These are phyloP conservation scores for Acanthisitta chloris DNA, from an alignment of 2,113 vertebrate genomes.

Conservation along the genomic window DNA sequence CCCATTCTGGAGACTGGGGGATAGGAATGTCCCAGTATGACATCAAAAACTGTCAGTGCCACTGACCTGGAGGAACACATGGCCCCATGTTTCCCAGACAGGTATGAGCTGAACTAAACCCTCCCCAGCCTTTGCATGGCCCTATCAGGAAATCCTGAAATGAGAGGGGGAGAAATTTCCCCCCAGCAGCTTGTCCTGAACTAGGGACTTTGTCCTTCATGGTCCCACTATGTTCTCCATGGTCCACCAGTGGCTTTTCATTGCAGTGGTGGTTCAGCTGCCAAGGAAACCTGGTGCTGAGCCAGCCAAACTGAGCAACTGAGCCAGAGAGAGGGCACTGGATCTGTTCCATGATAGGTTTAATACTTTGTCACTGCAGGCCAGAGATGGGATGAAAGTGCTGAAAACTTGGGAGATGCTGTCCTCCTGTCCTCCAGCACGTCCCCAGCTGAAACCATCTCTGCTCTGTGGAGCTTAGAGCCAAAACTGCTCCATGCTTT, in stretches of 20 bases:
- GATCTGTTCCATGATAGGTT: neutral
- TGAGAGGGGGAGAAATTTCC: rapidly evolving
- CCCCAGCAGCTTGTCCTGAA: neutral
- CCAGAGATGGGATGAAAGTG: neutral
- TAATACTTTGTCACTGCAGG: neutral
- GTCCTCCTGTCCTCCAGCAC: rapidly evolving
- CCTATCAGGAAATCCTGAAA: neutral
- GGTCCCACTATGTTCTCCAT: neutral
- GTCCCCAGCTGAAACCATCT: neutral
- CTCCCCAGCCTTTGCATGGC: neutral
- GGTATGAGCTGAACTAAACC: neutral
- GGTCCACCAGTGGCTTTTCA: neutral
- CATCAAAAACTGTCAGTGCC: rapidly evolving
- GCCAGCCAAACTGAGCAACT: neutral
- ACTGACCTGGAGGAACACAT: neutral
- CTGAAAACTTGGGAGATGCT: neutral
- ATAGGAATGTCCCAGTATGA: neutral
- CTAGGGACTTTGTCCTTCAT: neutral
- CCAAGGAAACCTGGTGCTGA: neutral
- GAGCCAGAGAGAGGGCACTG: neutral
- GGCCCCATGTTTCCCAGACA: rapidly evolving
- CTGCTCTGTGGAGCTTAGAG: rapidly evolving
- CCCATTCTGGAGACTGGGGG: neutral
- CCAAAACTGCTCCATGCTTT: rapidly evolving
- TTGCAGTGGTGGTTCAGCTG: neutral